Base-by-base conservation (phyloP, 2,113 vertebrate genomes). In the Jacana jacana region DNA sequence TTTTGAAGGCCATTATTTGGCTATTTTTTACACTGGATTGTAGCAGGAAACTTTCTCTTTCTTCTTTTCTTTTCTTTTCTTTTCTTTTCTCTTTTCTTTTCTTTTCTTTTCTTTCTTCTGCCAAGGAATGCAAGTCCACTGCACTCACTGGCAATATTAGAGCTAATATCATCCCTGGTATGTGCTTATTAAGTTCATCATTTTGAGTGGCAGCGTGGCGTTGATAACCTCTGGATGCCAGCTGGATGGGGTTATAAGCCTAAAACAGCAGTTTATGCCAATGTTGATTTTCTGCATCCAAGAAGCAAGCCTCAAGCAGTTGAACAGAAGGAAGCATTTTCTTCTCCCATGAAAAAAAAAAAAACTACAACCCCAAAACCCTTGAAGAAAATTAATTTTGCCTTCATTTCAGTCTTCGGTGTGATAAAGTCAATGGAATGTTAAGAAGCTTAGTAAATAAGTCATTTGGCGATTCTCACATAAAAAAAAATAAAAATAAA, bases 121-220 rank as follows among this genome's bases (percentile, higher is more conserved):
- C 28, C 19, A 55, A 86, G 58, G 61, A 69, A 92, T 76, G 18
- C 24, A 89, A 84, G 42, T 65, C 54, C 31, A 85, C 14, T 71
- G 35, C 18, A 73, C 86, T 97, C 89, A 79, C 15, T 82, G 69
- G 31, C 73, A 78, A 10, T 88, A 52, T 65, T 58, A 82, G 11
- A 88, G 49, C 17, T 87, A 95, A 95, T 93, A 86, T 81, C 61
- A 80, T 79, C 60, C 14, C 49, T 77, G 23, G 71, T 76, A 71
- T 85, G 61, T 66, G 54, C 66, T 96, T 86, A 89, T 92, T 97
- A 97, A 91, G 46, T 88, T 96, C 61, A 72, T 92, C 93, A 63
- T 55, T 92, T 81, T 97, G 92, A 94, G 69, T 76, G 86, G 51
- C 84, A 96, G 81, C 58, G 86, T 97, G 94, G 88, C 2, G 2